Evolutionary conservation across 2,888 invertebrate species (phyloP).

Genomic region (Drosophila atroscutellata): DNA sequence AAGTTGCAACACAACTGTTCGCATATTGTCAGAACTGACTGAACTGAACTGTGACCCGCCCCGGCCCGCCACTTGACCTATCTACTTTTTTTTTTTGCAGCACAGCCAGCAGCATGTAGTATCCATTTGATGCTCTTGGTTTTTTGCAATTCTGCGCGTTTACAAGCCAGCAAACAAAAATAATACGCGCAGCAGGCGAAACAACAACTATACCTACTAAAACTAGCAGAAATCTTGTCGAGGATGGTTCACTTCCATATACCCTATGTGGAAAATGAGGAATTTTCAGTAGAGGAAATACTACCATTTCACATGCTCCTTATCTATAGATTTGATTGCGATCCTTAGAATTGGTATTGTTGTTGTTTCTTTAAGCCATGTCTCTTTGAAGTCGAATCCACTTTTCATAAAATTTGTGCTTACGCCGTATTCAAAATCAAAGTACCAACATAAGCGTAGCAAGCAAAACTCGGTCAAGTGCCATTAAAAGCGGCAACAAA

Average conservation of each 20-base stretch:
- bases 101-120: slow-evolving; percentile 5
- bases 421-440: slow-evolving; percentile 40
- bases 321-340: too few relatives aligned
- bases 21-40: slow-evolving; percentile 18
- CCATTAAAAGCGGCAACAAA: slow-evolving; percentile 25
- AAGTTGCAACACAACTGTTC: slow-evolving; percentile 8
- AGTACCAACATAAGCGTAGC: slow-evolving; percentile 25
- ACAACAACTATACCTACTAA: slow-evolving; percentile 5
- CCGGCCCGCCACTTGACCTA: slow-evolving; percentile 5
- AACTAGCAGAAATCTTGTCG: neutral
- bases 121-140: slow-evolving; percentile 8
- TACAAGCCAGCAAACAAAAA: slow-evolving; percentile 55
- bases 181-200: slow-evolving; percentile 36
- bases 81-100: neutral
- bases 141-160: slow-evolving; percentile 31
- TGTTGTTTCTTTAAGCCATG: neutral
- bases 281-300: neutral
- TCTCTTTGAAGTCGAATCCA: neutral
- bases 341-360: neutral
- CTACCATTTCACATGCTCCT: neutral
- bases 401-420: neutral
- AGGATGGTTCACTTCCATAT: neutral
- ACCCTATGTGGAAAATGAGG: slow-evolving; percentile 5
- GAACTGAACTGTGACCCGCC: slow-evolving; percentile 10
- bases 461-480: slow-evolving; percentile 55